Conservation (phyloP, 2,888 invertebrate genomes). For the Anagyrus pseudococci region DNA sequence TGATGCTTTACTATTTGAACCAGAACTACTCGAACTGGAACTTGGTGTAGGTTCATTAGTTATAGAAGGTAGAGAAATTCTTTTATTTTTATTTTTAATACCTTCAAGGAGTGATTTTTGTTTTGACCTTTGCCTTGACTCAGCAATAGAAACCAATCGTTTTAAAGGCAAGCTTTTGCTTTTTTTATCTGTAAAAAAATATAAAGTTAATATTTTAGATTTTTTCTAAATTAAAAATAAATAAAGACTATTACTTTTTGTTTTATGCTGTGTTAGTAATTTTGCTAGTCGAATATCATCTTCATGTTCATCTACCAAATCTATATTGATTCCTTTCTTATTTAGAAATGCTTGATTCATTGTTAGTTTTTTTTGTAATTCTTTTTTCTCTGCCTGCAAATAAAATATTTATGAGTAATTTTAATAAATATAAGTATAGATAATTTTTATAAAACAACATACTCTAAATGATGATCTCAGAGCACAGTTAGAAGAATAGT, state of each 20-base stretch:
- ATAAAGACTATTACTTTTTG: slow-evolving; percentile 61
- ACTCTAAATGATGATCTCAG: slow-evolving; percentile 88
- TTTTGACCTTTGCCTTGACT: slow-evolving; percentile 45
- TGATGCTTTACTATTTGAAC: slow-evolving; percentile 3
- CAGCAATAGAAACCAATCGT: slow-evolving; percentile 48
- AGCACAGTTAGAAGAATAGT: slow-evolving; percentile 88
- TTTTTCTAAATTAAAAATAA: neutral
- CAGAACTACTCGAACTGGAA: slow-evolving; percentile 38
- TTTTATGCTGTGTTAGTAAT: slow-evolving; percentile 73
- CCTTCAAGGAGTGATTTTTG: slow-evolving; percentile 2
- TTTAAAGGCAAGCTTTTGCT: slow-evolving; percentile 46
- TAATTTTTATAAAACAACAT: slow-evolving; percentile 48
- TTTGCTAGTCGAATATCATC: slow-evolving; percentile 84
- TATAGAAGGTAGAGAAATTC: slow-evolving; percentile 23
- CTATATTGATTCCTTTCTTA: slow-evolving; percentile 79
- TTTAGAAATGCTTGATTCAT: slow-evolving; percentile 75
- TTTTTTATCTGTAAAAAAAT: slow-evolving; percentile 43
- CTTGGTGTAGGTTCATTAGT: slow-evolving; percentile 31
- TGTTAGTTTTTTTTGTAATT: slow-evolving; percentile 72
- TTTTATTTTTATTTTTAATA: slow-evolving; percentile 27
- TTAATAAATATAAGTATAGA: neutral
- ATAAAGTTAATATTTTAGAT: slow-evolving; percentile 19
- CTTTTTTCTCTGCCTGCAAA: slow-evolving; percentile 75
- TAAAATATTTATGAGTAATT: slow-evolving; percentile 6
- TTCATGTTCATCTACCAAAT: slow-evolving; percentile 78